Evolutionary conservation across 1,140 invertebrate genomes (phyloP).

Genomic region (Heliconius eleuchia): DNA sequence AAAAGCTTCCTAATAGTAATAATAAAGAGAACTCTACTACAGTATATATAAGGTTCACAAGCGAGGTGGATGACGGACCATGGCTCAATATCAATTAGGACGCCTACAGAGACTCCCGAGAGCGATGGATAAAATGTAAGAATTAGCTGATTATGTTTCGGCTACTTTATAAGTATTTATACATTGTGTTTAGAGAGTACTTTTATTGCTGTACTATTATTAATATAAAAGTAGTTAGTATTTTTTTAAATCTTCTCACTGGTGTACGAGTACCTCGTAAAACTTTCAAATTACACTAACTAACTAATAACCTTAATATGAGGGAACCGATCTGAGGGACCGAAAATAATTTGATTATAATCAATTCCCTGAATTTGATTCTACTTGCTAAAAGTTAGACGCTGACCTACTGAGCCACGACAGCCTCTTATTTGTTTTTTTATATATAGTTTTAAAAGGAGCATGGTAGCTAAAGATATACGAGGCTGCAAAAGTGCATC

Average conservation of each 20-base stretch:
- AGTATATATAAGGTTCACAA: neutral
- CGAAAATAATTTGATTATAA: too few species aligned
- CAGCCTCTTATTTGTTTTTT: neutral
- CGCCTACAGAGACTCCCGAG: neutral
- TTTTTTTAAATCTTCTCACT: too few species aligned
- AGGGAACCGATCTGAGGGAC: too few species aligned
- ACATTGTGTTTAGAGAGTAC: neutral
- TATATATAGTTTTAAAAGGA: neutral
- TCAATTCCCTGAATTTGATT: too few species aligned
- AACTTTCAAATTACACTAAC: too few species aligned
- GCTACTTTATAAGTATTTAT: neutral
- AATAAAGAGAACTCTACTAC: neutral
- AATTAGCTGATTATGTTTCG: neutral
- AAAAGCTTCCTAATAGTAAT: neutral
- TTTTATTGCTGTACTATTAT: too few species aligned
- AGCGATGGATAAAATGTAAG: neutral
- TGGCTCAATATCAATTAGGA: neutral
- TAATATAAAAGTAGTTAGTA: too few species aligned
- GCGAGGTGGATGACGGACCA: neutral
- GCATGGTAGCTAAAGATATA: neutral
- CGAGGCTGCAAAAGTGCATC: constrained; percentile 14
- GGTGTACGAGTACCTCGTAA: too few species aligned
- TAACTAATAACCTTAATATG: too few species aligned
- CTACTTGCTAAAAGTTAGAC: too few species aligned
- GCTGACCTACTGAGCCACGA: too few species aligned